phyloP scores from a whole-genome alignment of 2,888 invertebrate genomes.

The Tineola bisselliella region DNA sequence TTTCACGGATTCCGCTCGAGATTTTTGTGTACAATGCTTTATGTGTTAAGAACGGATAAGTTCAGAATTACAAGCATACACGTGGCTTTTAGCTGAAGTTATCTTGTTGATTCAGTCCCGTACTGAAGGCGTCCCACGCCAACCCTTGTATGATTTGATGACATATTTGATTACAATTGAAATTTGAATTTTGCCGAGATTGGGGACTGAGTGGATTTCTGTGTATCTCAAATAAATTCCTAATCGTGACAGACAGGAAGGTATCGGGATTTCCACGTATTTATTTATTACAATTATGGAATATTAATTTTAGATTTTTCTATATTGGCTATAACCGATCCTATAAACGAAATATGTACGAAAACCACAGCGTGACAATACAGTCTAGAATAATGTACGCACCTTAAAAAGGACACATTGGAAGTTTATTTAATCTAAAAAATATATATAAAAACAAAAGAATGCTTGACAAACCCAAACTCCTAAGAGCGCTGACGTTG shows the following conservation, averaged over 20 bases:
- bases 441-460: too few species aligned
- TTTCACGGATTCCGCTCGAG: neutral
- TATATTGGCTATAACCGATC: too few species aligned
- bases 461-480: too few species aligned
- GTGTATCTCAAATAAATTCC: neutral
- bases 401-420: too few species aligned
- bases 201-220: slow-evolving; percentile 1
- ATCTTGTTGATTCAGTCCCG: slow-evolving; percentile 11
- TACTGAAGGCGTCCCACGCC: neutral
- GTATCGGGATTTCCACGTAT: neutral
- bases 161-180: slow-evolving; percentile 16
- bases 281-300: neutral
- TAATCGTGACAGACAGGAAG: slow-evolving; percentile 3
- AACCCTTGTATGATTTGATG: slow-evolving; percentile 11
- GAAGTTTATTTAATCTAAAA: too few species aligned
- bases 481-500: too few species aligned
- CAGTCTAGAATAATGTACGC: too few species aligned
- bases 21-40: neutral
- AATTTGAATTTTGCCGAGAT: slow-evolving; percentile 5
- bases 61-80: slow-evolving; percentile 3
- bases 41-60: neutral
- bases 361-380: too few species aligned
- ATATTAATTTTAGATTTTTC: too few species aligned
- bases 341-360: too few species aligned
- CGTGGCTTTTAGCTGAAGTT: neutral